Evolutionary conservation across 2,797 vertebrate genomes (phyloP), one percentile per base, ranked within the genome.

Genomic region (Glossophaga mutica): DNA sequence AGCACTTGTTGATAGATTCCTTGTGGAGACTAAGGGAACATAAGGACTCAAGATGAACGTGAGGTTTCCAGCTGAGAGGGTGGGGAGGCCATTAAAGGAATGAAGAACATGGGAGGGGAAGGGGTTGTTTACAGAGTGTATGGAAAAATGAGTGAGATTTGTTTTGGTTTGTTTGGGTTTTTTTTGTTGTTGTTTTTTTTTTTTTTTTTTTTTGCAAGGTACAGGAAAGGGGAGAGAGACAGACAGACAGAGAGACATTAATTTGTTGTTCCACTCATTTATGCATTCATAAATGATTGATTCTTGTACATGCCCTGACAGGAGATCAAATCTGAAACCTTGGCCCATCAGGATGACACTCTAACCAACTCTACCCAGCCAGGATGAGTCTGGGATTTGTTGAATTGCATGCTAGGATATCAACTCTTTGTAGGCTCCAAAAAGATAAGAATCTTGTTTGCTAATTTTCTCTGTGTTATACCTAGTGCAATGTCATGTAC

Each of bases 11-110:
- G 68, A 88, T 8, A 76, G 82, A 71, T 10, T 92, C 44, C 29
- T 59, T 65, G 57, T 68, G 59, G 37, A 91, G 70, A 94, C 39
- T 57, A 67, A 86, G 44, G 26, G 55, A 96, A 82, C 92, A 87
- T 59, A 86, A 87, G 76, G n/a, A 95, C 74, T 90, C 94, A 87
- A 94, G 94, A 97, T 77, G 76, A 77, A 91, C 18, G 37, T 57
- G 57, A 89, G 34, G 68, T 62, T 95, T 90, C 88, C 59, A 91
- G 93, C 52, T 94, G 37, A 81, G 42, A 82, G 52, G 91, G 91
- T 7, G 9, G 3, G 10, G 52, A 87, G 48, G 83, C 71, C 67
- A 68, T 73, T 91, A 87, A 85, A 44, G n/a, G 86, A 79, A 62
- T 71, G 83, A 37, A 94, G 57, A 48, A 67, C 1, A 70, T 1